Evolutionary conservation across 2,797 vertebrate genomes (phyloP).

Genomic region (Sebastes itinus): DNA sequence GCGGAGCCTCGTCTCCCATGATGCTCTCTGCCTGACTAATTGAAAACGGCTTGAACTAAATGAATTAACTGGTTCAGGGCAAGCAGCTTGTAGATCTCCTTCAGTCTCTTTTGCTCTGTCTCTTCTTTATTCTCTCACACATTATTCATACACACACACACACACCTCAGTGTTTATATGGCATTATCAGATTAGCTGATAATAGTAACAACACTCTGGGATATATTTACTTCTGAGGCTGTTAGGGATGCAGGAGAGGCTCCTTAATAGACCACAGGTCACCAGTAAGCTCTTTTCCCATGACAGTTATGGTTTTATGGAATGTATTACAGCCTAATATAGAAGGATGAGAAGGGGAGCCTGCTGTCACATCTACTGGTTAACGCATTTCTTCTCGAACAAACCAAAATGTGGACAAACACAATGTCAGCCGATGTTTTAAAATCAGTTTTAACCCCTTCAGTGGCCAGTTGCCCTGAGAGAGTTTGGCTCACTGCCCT

Average conservation of each 20-base stretch:
- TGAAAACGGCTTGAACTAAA: not conserved
- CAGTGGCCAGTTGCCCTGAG: not conserved
- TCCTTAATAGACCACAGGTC: not conserved
- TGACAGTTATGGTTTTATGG: not conserved
- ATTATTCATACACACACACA: not conserved
- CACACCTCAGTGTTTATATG: not conserved
- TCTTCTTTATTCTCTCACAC: not conserved
- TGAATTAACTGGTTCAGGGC: not conserved
- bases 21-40: slow-evolving; percentile 25
- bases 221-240: not conserved
- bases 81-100: not conserved
- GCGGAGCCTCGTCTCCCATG: not conserved
- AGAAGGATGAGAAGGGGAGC: not conserved
- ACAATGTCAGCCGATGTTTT: not conserved
- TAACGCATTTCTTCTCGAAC: not conserved
- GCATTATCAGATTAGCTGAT: slow-evolving; percentile 38
- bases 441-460: not conserved
- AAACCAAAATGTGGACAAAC: not conserved
- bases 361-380: not conserved
- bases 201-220: not conserved
- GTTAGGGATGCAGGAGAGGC: not conserved
- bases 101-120: not conserved
- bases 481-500: not conserved
- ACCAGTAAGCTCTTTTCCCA: not conserved
- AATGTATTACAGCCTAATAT: not conserved